Percentiles rank a stretch among this genome's conserved stretches.
These are phyloP conservation scores for Cheilosia scutellata DNA, from an alignment of 2,888 invertebrate species.

Conservation along the genomic window DNA sequence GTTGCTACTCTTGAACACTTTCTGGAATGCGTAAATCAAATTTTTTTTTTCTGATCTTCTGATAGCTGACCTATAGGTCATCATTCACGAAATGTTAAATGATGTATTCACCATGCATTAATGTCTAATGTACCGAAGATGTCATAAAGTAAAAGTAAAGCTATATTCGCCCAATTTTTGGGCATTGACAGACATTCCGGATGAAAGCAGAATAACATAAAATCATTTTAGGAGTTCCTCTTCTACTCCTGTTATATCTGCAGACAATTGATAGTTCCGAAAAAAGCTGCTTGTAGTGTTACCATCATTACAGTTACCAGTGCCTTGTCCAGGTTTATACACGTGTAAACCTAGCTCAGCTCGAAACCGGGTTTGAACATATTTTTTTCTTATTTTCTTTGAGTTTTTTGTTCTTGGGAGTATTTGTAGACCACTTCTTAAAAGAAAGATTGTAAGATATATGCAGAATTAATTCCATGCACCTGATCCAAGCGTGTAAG, in stretches of 20 bases:
- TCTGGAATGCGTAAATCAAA: too few relatives aligned
- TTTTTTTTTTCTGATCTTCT: too few relatives aligned
- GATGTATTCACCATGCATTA: too few relatives aligned
- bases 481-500: constrained; percentile 25
- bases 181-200: too few relatives aligned
- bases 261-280: neutral
- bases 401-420: constrained; percentile 4
- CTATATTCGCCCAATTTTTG: too few relatives aligned
- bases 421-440: constrained; percentile 6
- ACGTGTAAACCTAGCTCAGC: constrained; percentile 3
- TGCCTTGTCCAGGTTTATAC: neutral
- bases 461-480: constrained; percentile 22
- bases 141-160: too few relatives aligned
- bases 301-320: neutral
- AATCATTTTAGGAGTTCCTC: too few relatives aligned
- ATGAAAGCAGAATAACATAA: too few relatives aligned
- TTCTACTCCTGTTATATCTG: neutral
- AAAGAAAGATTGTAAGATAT: constrained; percentile 27
- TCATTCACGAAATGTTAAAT: too few relatives aligned
- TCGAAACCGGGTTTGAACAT: neutral
- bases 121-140: too few relatives aligned
- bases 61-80: too few relatives aligned
- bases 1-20: too few relatives aligned
- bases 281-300: neutral
- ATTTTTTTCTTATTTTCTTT: constrained; percentile 9